Conservation (phyloP, 2,888 invertebrate genomes). For the Polia nebulosa region DNA sequence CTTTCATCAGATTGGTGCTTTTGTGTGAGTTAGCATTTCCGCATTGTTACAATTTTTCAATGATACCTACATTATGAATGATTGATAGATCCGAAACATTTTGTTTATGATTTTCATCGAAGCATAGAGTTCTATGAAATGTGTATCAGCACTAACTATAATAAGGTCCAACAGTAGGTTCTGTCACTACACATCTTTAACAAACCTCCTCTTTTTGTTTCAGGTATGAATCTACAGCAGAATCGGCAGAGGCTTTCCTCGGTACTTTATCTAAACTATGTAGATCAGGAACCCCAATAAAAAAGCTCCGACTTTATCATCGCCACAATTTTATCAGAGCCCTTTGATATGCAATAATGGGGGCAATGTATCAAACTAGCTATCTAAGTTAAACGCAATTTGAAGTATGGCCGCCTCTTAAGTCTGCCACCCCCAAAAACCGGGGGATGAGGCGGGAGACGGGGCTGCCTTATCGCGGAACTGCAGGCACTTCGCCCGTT, state of each 20-base stretch:
- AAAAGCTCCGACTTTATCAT: constrained; percentile 76
- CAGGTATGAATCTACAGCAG: constrained; percentile 73
- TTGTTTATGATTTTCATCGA: background rate
- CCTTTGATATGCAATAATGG: constrained; percentile 90
- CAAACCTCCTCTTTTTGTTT: constrained; percentile 67
- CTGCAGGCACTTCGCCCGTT: constrained; percentile 89
- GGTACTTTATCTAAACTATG: constrained; percentile 68
- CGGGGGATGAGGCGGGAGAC: constrained; percentile 68
- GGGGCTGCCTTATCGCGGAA: constrained; percentile 88
- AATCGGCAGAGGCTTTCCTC: constrained; percentile 63
- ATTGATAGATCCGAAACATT: background rate
- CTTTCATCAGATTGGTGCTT: constrained; percentile 47
- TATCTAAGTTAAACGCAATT: constrained; percentile 90
- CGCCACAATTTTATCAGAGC: constrained; percentile 83
- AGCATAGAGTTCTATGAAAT: background rate
- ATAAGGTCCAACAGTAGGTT: background rate
- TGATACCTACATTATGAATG: constrained; percentile 17
- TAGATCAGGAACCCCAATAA: constrained; percentile 71
- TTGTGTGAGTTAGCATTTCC: constrained; percentile 39
- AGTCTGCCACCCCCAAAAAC: constrained; percentile 85
- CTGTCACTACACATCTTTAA: constrained; percentile 28
- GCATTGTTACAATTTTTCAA: constrained; percentile 34
- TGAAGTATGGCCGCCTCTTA: constrained; percentile 90
- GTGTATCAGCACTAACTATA: background rate
- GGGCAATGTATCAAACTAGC: constrained; percentile 89